A percentile compares a stretch with the other conserved stretches of the same genome.
Evolutionary conservation across 2,797 vertebrate genomes (phyloP).

Genomic region (Picus viridis): DNA sequence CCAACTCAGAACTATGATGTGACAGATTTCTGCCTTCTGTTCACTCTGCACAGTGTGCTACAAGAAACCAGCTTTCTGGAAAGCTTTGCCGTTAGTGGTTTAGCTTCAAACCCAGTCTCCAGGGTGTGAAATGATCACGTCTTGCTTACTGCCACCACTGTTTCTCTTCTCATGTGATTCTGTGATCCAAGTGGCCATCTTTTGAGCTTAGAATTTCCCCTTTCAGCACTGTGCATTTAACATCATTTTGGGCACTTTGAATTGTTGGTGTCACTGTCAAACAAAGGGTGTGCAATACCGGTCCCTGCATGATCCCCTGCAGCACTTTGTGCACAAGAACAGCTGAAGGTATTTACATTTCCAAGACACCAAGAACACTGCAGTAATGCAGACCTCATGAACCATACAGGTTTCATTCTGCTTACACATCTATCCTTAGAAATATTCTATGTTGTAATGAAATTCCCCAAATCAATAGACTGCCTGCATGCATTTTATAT

Average conservation of each 20-base stretch:
- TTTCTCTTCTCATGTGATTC: not conserved
- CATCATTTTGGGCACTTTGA: not conserved
- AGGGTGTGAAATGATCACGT: accelerated
- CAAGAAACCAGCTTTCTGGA: not conserved
- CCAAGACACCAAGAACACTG: not conserved
- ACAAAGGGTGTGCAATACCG: not conserved
- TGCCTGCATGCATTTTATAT: not conserved
- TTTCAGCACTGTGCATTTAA: not conserved
- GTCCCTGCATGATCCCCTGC: not conserved
- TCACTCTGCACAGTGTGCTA: not conserved
- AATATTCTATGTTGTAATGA: not conserved
- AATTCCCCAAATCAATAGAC: not conserved
- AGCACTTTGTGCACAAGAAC: not conserved
- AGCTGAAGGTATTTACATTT: not conserved
- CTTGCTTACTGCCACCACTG: not conserved
- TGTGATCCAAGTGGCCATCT: not conserved
- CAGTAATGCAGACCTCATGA: not conserved
- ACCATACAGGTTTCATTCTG: not conserved
- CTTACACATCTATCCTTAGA: not conserved
- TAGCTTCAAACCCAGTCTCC: not conserved
- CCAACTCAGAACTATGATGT: not conserved
- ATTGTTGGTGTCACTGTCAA: not conserved
- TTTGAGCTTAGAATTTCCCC: not conserved
- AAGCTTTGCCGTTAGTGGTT: not conserved
- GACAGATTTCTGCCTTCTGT: not conserved